Base-by-base conservation (phyloP, 2,888 invertebrate species). In the Strigamia transsilvanica region DNA sequence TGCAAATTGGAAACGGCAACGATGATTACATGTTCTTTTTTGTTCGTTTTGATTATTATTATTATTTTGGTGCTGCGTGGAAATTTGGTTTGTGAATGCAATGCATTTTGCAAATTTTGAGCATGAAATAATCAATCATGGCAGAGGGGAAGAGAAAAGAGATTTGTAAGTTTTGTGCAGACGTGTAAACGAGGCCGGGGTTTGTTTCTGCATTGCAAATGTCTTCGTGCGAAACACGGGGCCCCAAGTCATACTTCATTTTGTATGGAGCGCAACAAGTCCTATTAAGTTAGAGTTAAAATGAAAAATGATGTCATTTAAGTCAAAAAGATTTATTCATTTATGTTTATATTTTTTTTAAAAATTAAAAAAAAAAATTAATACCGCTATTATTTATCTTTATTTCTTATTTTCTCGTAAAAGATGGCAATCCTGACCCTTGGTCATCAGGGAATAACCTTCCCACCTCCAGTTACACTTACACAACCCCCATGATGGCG, bases 401-500 rank as follows among this genome's bases (percentile, higher is more conserved):
- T 4, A 46, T 46, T 46, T 46, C 12, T 46, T 46, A 13, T 13
- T 46, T n/a, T 46, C n/a, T 46, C 46, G n/a, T 18, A 56, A 56
- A 56, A 56, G 56, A 85, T 84, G 83, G 83, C 82, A 79, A 83
- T 34, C 83, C 85, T 73, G 87, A 87, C 83, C 87, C 86, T 15
- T 88, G 87, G 87, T 86, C 87, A 38, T 84, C 85, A 73, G 86
- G 85, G 83, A 86, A 86, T 82, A 85, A 86, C 83, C 84, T 87
- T 81, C 85, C 87, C 5, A 86, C 87, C 81, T 86, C 87, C 27
- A 86, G 84, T 80, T 85, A 87, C 66, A 86, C 84, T 78, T 85
- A 87, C 84, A 86, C 87, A 51, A 85, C 87, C 81, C 86, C 87
- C 84, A 86, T 87, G 86, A 86, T 87, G 85, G 84, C 84, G 79